Evolutionary conservation across 1,140 invertebrate genomes (phyloP).

Genomic region (Tigriopus japonicus): DNA sequence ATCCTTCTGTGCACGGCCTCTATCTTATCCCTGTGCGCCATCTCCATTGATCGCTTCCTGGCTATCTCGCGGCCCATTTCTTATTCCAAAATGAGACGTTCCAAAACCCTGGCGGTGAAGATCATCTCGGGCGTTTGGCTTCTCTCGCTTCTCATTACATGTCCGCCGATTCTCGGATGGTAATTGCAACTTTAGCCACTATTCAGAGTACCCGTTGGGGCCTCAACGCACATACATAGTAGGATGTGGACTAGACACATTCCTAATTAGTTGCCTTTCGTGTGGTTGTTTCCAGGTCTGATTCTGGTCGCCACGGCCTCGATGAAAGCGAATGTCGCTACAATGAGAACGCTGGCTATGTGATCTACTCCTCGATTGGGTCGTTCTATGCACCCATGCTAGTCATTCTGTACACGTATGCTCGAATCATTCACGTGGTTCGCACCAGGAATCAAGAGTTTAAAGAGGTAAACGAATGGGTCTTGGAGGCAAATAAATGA

Average conservation of each 20-base stretch:
- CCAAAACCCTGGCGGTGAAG: conserved; percentile 31
- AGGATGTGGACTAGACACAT: too few relatives aligned
- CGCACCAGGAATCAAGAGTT: conserved; percentile 18
- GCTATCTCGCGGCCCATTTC: conserved; percentile 42
- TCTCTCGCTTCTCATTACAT: conserved; percentile 23
- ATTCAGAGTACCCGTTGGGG: too few relatives aligned
- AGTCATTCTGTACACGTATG: conserved; percentile 77
- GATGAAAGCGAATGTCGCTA: conserved; percentile 1
- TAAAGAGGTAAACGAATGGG: background rate
- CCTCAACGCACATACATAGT: too few relatives aligned
- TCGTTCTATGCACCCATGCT: conserved; percentile 78
- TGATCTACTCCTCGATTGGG: conserved; percentile 73
- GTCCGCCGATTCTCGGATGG: conserved; percentile 49
- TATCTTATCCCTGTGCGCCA: conserved; percentile 41
- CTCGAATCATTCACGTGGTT: conserved; percentile 31
- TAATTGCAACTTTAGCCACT: conserved; percentile 23
- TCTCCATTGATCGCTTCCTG: conserved; percentile 34
- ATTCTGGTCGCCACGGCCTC: conserved; percentile 31
- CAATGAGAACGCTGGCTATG: conserved; percentile 53
- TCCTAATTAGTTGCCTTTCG: too few relatives aligned
- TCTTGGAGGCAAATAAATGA: too few relatives aligned
- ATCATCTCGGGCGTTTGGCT: conserved; percentile 38
- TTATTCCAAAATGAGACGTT: conserved; percentile 35
- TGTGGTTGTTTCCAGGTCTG: conserved; percentile 35
- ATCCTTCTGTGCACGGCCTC: conserved; percentile 70